Base-by-base conservation (phyloP, 2,113 vertebrate species). In the Microtus montanus region DNA sequence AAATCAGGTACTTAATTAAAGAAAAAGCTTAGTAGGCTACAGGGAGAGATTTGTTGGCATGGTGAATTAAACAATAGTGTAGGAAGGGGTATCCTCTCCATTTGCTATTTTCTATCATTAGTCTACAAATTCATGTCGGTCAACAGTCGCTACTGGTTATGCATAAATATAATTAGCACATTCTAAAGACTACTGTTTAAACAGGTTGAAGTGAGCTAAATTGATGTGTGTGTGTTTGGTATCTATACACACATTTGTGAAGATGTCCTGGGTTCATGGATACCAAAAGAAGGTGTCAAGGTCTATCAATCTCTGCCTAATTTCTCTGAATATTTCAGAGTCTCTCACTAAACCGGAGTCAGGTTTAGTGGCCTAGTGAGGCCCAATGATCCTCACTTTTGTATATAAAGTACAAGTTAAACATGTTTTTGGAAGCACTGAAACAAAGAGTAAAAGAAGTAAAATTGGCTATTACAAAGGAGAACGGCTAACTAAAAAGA, bases 1-100 rank as follows among this genome's bases (percentile, higher is more conserved):
- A 95, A 95, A 97, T 96, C 94, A 87, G 64, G 68, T 93, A 78
- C 80, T 96, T 97, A 96, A 96, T 95, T 96, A 96, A 96, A 94
- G 64, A 95, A 84, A 96, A 96, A 87, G 74, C 33, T 95, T 92
- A 95, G 91, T 38, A 91, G 89, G 79, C 94, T 96, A 14, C 70
- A 95, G 96, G 87, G 94, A 95, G 70, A 96, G 84, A 94, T 91
- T 70, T 96, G 87, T 35, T 80, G 63, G 94, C 92, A 89, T 80
- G 93, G 91, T 87, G 49, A 95, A 96, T 91, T 92, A 95, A 95
- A 89, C 79, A 91, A 19, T 58, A 13, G n/a, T 86, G 64, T 0
- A 92, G 63, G 68, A 93, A 96, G 61, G 96, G 68, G 41, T 20
- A 38, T 83, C 41, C 38, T 95, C 92, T 92, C 58, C 19, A 75